Conservation (phyloP, 2,888 invertebrate species). For the Metopia argyrocephala region DNA sequence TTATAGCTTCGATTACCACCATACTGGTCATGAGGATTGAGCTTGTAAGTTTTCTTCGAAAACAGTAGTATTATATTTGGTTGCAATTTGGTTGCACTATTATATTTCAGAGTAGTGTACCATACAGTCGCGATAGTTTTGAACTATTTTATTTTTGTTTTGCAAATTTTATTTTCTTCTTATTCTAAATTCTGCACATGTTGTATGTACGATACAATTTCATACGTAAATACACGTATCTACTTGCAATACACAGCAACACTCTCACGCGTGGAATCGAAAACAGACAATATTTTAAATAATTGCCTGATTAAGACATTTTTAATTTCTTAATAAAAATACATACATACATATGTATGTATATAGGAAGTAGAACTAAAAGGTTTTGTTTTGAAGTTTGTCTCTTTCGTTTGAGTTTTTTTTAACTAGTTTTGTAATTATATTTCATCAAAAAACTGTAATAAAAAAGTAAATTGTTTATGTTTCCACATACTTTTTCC, state of each 20-base stretch:
- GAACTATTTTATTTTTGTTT: no score
- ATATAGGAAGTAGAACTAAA: constrained; percentile 46
- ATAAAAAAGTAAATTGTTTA: background rate
- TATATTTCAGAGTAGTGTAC: no score
- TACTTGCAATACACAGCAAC: constrained; percentile 22
- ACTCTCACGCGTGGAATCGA: no score
- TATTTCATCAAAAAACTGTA: background rate
- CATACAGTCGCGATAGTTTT: no score
- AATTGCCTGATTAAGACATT: constrained; percentile 46
- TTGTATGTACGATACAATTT: constrained; percentile 38
- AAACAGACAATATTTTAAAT: constrained; percentile 26
- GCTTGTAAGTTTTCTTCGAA: no score
- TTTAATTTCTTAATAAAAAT: constrained; percentile 43
- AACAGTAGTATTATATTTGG: no score
- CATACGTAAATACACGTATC: constrained; percentile 12
- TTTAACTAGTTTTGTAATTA: background rate
- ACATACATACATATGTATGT: background rate
- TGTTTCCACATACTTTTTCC: no score
- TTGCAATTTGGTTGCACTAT: no score
- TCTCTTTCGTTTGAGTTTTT: background rate
- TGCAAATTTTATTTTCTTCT: background rate
- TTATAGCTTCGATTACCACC: no score
- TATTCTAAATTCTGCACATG: constrained; percentile 24
- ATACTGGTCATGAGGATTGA: no score
- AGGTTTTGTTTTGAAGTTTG: constrained; percentile 12